Base-by-base conservation (phyloP, 2,888 invertebrate genomes). In the Trichogramma dendrolimi region DNA sequence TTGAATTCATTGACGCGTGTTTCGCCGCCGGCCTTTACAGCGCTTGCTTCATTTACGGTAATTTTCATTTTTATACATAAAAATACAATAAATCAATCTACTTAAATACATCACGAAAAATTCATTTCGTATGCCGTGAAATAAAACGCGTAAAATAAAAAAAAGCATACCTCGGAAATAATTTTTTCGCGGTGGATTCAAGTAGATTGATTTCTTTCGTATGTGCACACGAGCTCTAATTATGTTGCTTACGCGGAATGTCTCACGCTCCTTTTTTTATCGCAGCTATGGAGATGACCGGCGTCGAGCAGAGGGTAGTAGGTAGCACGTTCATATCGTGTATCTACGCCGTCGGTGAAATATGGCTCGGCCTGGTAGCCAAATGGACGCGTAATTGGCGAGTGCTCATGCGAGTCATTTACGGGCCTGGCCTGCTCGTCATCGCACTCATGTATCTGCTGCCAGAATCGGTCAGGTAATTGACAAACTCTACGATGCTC, bases 231-330 rank as follows among this genome's bases (percentile, higher is more conserved):
- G 27, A 27, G 27, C 27, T 27, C 27, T 27, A 27, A 27, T 27
- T 27, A 27, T 27, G 27, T 27, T 27, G 27, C 3, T 27, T 2
- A 27, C 27, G 27, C 27, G 27, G 1, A 2, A 27, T 27, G 3
- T 42, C 1, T 3, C 14, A 14, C 8, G 52, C 6, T 6, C 10
- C 39, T 6, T 27, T 38, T n/a, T 27, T 42, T 41, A 66, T 83
- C 77, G 0, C 79, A 89, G 87, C 86, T 42, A 83, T 92, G 67
- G 92, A 93, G 76, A 83, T 91, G 79, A 87, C 91, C 40, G 90
- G 90, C 0, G 89, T 89, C 7, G 84, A 85, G 64, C 85, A 86
- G 56, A 83, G 92, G 46, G 88, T 90, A 27, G 76, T 91, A 47
- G 88, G 87, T 4, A 88, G 91, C 64, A 83, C 89, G 56, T 80